Conservation (phyloP, 2,113 vertebrate genomes). For the Syngnathus typhle region DNA sequence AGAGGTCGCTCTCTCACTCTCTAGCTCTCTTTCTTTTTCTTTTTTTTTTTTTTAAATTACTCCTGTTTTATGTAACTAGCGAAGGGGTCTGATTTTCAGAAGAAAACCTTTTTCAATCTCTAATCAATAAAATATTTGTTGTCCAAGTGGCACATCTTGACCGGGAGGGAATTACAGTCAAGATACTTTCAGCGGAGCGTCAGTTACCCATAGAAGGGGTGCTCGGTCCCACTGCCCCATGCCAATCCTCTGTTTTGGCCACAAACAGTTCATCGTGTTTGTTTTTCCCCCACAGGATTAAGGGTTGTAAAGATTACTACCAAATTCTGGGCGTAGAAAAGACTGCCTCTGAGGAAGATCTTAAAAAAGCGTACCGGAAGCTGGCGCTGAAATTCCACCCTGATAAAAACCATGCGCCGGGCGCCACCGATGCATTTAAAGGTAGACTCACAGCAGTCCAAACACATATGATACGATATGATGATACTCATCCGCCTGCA, state of each 20-base stretch:
- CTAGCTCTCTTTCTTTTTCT: too few relatives aligned
- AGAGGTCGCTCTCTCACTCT: too few relatives aligned
- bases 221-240: too few relatives aligned
- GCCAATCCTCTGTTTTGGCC: neutral
- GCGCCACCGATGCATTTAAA: constrained; percentile 91
- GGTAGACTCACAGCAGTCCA: constrained; percentile 61
- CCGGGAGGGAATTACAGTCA: too few relatives aligned
- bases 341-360: constrained; percentile 85
- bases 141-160: too few relatives aligned
- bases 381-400: constrained; percentile 75
- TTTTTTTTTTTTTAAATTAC: too few relatives aligned
- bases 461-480: neutral
- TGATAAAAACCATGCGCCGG: constrained; percentile 75
- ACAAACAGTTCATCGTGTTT: neutral
- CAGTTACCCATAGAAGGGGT: too few relatives aligned
- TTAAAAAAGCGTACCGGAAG: constrained; percentile 81
- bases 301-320: constrained; percentile 95
- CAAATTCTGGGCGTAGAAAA: constrained; percentile 90
- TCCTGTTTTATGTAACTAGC: too few relatives aligned
- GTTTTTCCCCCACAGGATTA: constrained; percentile 74
- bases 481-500: neutral
- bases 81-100: too few relatives aligned
- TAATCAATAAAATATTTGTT: too few relatives aligned
- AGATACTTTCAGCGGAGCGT: too few relatives aligned
- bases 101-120: too few relatives aligned